Conservation (phyloP, 2,888 invertebrate genomes). For the Darwinula stevensoni region DNA sequence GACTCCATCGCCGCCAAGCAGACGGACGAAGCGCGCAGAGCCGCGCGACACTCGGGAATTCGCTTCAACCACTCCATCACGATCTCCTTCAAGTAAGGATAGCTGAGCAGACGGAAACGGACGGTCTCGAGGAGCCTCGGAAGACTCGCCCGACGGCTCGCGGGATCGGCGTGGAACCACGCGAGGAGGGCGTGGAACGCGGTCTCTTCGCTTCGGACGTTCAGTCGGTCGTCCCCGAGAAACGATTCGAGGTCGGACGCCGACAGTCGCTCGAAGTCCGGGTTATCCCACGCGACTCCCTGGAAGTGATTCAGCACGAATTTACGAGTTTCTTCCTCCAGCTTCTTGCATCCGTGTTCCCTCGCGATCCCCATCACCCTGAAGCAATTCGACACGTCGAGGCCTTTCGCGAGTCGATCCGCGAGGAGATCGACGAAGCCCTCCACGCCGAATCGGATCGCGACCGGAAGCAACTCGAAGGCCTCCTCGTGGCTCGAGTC, state of each 20-base stretch:
- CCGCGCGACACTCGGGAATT: no score
- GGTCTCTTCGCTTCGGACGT: slow-evolving; percentile 35
- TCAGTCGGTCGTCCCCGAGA: slow-evolving; percentile 35
- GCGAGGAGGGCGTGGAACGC: slow-evolving; percentile 38
- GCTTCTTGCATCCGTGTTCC: slow-evolving; percentile 33
- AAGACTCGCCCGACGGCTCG: slow-evolving; percentile 23
- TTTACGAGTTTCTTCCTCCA: slow-evolving; percentile 20
- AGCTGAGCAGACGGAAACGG: slow-evolving; percentile 31
- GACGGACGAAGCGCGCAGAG: no score
- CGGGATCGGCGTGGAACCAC: slow-evolving; percentile 32
- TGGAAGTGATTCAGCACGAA: slow-evolving; percentile 22
- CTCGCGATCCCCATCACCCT: slow-evolving; percentile 36
- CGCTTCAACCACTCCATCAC: no score
- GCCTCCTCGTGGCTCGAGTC: slow-evolving; percentile 31
- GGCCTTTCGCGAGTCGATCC: slow-evolving; percentile 28
- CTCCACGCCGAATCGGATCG: slow-evolving; percentile 39
- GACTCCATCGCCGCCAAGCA: no score
- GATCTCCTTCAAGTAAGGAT: slow-evolving; percentile 22
- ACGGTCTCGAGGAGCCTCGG: slow-evolving; percentile 30
- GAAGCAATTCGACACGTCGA: slow-evolving; percentile 33
- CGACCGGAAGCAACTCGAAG: slow-evolving; percentile 31
- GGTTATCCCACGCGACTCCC: slow-evolving; percentile 27
- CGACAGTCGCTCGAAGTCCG: slow-evolving; percentile 29
- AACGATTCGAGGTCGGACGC: slow-evolving; percentile 30
- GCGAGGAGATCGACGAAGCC: slow-evolving; percentile 39